phyloP scores from a whole-genome alignment of 2,888 invertebrate species.

The Drosophila austrosaltans region DNA sequence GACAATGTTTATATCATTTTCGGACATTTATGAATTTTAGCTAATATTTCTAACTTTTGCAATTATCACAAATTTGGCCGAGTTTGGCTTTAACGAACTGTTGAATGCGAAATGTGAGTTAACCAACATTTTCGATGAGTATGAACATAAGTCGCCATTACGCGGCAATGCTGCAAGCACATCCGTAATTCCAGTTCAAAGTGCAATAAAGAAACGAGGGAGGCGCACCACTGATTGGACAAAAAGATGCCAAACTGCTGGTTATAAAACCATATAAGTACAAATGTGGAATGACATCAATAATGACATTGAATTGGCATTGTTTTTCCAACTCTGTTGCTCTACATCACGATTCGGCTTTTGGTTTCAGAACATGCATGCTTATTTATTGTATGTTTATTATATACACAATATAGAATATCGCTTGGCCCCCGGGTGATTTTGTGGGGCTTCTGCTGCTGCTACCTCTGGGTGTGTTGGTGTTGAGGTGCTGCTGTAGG shows the following conservation, averaged over 20 bases:
- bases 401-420: conserved; percentile 49
- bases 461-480: conserved; percentile 12
- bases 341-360: conserved; percentile 19
- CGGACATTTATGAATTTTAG: no score
- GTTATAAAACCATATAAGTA: conserved; percentile 69
- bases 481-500: conserved; percentile 39
- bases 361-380: conserved; percentile 23
- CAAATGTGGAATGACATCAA: conserved; percentile 72
- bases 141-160: not conserved
- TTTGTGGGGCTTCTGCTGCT: conserved; percentile 29
- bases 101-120: not conserved
- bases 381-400: conserved; percentile 45
- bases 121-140: not conserved
- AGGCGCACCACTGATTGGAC: not conserved
- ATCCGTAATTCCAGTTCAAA: not conserved
- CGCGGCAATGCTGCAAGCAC: not conserved
- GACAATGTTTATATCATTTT: no score
- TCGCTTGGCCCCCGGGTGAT: conserved; percentile 8
- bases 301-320: conserved; percentile 72
- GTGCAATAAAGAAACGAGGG: no score
- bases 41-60: no score
- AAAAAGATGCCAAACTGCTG: conserved; percentile 1
- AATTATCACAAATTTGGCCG: not conserved
- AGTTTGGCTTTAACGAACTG: not conserved
- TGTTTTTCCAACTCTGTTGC: conserved; percentile 18